Base-by-base conservation (phyloP, 2,888 invertebrate species). In the Carterocephalus palaemon region DNA sequence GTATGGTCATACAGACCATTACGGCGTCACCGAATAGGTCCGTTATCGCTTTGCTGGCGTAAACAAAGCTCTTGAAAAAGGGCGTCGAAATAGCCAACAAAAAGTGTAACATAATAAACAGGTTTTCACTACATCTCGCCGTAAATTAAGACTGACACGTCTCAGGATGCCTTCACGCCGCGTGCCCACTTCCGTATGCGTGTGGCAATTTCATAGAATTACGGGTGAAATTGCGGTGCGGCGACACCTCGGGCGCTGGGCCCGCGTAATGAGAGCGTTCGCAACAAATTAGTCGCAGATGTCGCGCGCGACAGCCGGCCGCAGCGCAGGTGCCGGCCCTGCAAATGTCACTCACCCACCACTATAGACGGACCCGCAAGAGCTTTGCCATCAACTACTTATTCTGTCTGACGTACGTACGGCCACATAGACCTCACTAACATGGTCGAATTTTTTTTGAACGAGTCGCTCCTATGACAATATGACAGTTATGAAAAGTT, bases 261-360 rank as follows among this genome's bases (percentile, higher is more conserved):
- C 65, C 61, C 47, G 34, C 52, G 73, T 84, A 83, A 84, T 83
- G 75, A 81, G 75, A 64, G 73, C 65, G 68, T 75, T 70, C 79
- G 62, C 67, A 70, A 76, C 84, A 81, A 84, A 85, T 85, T 83
- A 82, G 81, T 69, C 70, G 79, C 85, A 86, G 75, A 86, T 86
- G 85, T 80, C 79, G 83, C 57, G 33, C 53, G 62, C 72, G 78
- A 67, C 84, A 84, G 83, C 82, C 82, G 84, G 83, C 81, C 49
- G 10, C 42, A 46, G 46, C 64, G 78, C 82, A 79, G 80, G 79
- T 81, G 81, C 69, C 51, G 39, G 28, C 50, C 54, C 46, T 62
- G 70, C 75, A 76, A 79, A 82, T 80, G 81, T 75, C 80, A 79
- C 56, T 34, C 20, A 43, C 48, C 47, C 57, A 53, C 65, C 51